Evolutionary conservation across 2,888 invertebrate genomes (phyloP), one percentile per base, ranked within the genome.

Genomic region (Lobophora halterata): DNA sequence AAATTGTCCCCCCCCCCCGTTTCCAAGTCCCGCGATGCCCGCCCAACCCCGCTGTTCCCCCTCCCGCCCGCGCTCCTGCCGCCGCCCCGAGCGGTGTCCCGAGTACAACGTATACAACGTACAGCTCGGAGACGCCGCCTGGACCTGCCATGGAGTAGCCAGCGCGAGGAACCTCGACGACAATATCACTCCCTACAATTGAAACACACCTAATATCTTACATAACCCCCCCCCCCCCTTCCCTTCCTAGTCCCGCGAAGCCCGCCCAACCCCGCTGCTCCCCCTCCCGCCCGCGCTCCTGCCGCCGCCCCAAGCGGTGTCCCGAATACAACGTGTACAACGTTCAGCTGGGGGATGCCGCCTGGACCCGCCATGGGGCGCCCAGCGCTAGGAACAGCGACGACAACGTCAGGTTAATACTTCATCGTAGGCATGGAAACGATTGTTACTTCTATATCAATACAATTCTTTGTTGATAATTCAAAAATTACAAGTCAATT

Each of bases 31-130:
- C 2, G 7, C 9, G 7, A 37, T 30, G n/a, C 17, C 20, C 58
- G 12, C 9, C 13, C 50, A 28, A 28, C 17, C 30, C 26, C 35
- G 54, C 12, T 29, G 46, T 20, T 41, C 29, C 46, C 30, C 14
- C 21, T n/a, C 33, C 33, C 24, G n/a, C n/a, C 3, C 34, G 8
- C 43, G 51, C 6, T 33, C n/a, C 2, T 30, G 55, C 10, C 62
- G 52, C 6, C 53, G 67, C 10, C 70, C 65, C 52, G 61, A 3
- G 7, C 26, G 4, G 23, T 19, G 26, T 13, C 25, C 56, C 19
- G 65, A 76, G n/a, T 79, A 71, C 54, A 70, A 61, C n/a, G 66
- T 73, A 7, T 55, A 58, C 2, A 59, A 65, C 2, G 42, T 44
- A 6, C 19, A 40, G 8, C 0, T 27, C 14, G 25, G 20, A 7